Evolutionary conservation across 2,888 invertebrate species (phyloP).

Genomic region (Cristatella mucedo): DNA sequence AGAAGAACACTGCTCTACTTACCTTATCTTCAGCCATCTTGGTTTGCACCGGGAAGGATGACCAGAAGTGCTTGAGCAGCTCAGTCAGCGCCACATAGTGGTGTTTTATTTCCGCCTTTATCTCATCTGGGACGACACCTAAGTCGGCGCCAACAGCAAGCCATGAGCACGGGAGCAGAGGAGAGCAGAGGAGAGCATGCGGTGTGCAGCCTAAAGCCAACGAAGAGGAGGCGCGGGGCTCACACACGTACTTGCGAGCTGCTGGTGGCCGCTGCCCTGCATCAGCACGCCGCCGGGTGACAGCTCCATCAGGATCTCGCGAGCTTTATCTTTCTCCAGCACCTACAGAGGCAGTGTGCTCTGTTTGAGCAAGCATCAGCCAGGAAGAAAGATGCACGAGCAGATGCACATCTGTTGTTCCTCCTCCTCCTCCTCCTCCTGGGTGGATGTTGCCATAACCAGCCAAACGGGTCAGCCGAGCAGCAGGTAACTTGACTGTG

Average conservation of each 20-base stretch:
- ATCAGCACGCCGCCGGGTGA: conserved; percentile 79
- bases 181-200: neutral
- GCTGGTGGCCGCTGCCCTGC: conserved; percentile 52
- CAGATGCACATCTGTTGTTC: no score
- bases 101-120: conserved; percentile 65
- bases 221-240: conserved; percentile 6
- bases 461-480: no score
- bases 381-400: no score
- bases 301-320: conserved; percentile 52
- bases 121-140: conserved; percentile 55
- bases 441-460: no score
- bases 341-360: no score
- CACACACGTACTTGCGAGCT: conserved; percentile 33
- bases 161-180: no score
- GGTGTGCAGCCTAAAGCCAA: neutral
- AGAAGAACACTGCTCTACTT: no score
- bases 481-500: no score
- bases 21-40: conserved; percentile 54
- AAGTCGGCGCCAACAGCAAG: conserved; percentile 19
- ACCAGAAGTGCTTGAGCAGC: conserved; percentile 82
- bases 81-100: conserved; percentile 74
- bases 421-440: no score
- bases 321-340: conserved; percentile 17
- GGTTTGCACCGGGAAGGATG: conserved; percentile 65
- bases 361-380: no score